Conservation (phyloP, 2,797 vertebrate genomes). For the Psittacula echo region DNA sequence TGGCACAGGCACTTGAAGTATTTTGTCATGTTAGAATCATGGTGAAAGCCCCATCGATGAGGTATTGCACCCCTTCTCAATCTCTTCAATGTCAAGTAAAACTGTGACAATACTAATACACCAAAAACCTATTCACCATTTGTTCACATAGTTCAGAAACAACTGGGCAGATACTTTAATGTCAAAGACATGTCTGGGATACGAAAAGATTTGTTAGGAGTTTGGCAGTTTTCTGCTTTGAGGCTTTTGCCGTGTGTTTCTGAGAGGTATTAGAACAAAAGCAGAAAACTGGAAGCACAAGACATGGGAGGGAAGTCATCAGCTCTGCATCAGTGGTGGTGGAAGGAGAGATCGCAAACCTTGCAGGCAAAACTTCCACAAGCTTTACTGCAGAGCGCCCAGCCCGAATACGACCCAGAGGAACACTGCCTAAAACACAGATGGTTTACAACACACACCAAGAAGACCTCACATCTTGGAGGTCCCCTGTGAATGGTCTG, state of each 20-base stretch:
- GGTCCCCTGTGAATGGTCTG: background rate
- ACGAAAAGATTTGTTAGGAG: background rate
- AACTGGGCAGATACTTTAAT: background rate
- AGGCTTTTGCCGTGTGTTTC: background rate
- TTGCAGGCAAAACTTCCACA: background rate
- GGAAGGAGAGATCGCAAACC: background rate
- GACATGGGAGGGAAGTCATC: background rate
- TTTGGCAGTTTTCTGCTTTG: background rate
- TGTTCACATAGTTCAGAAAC: background rate
- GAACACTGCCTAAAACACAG: background rate
- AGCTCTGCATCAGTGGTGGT: background rate
- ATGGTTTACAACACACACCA: fast-evolving
- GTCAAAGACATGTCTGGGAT: background rate
- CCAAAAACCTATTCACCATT: background rate
- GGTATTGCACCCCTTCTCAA: background rate
- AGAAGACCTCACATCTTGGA: background rate
- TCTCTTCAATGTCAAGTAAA: background rate
- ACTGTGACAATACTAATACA: fast-evolving
- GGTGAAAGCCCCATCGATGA: fast-evolving
- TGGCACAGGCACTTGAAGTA: background rate
- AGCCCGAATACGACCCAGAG: background rate
- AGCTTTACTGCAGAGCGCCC: background rate
- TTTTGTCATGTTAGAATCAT: background rate
- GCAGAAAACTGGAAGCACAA: fast-evolving
- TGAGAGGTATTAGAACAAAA: background rate